These are phyloP conservation scores for Festucalex cinctus DNA, from an alignment of 2,113 vertebrate species.

Conservation along the genomic window DNA sequence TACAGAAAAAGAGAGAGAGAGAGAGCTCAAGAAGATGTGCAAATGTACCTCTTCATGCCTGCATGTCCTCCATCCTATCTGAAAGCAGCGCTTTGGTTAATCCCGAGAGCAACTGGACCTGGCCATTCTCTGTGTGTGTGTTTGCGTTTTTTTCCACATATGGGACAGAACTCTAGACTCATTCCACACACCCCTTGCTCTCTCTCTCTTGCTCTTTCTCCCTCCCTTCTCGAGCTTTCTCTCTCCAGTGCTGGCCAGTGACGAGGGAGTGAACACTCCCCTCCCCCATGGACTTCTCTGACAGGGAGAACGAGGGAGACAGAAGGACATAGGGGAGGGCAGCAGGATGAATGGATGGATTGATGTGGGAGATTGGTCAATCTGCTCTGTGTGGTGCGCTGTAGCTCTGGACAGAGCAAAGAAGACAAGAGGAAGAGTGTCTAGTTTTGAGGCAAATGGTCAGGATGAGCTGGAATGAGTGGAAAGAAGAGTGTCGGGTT, in stretches of 20 bases:
- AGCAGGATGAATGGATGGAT: conserved; percentile 34
- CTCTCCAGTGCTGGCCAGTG: conserved; percentile 57
- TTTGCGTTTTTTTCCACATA: conserved; percentile 70
- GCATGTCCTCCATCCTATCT: conserved; percentile 61
- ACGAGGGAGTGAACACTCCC: conserved; percentile 73
- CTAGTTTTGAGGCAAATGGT: conserved; percentile 30
- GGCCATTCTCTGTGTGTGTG: conserved; percentile 18
- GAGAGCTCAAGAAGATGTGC: conserved; percentile 29
- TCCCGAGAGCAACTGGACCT: conserved; percentile 64
- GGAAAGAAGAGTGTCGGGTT: conserved; percentile 17
- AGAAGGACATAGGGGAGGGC: conserved; percentile 22
- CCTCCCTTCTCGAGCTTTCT: too few relatives aligned
- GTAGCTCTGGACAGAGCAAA: conserved; percentile 33
- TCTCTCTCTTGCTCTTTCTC: conserved; percentile 29
- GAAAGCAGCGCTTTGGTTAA: conserved; percentile 63
- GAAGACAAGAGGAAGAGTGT: conserved; percentile 9
- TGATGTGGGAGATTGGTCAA: conserved; percentile 52
- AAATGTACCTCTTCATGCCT: conserved; percentile 70
- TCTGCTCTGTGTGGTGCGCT: conserved; percentile 49
- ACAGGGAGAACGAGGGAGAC: conserved; percentile 28
- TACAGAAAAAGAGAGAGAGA: conserved; percentile 21
- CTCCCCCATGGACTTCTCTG: conserved; percentile 62
- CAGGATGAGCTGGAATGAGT: conserved; percentile 25
- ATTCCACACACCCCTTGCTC: conserved; percentile 29
- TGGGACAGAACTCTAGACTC: conserved; percentile 67